These are phyloP conservation scores for Enteromius anoplus DNA, from an alignment of 2,797 vertebrate genomes.

Conservation along the genomic window DNA sequence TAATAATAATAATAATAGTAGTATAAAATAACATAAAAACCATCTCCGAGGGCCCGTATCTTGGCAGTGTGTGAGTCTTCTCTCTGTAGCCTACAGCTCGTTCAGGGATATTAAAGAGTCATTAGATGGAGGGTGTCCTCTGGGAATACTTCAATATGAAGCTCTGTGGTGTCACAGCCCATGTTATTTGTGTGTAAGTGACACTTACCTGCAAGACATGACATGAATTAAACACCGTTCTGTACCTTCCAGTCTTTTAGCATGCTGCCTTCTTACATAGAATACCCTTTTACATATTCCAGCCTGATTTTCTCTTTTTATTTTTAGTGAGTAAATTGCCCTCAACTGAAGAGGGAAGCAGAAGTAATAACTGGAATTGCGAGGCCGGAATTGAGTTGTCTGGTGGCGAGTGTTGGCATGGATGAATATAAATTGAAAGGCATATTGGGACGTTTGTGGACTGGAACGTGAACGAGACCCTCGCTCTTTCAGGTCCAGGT, in stretches of 20 bases:
- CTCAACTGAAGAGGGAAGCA: constrained; percentile 38
- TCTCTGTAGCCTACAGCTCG: constrained; percentile 62
- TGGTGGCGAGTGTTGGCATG: constrained; percentile 16
- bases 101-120: constrained; percentile 68
- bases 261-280: constrained; percentile 17
- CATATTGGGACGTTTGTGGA: constrained; percentile 8
- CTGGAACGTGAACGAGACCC: constrained; percentile 16
- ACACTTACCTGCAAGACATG: constrained; percentile 67
- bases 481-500: constrained; percentile 37
- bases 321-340: constrained; percentile 34
- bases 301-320: constrained; percentile 24
- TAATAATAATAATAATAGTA: too few species aligned
- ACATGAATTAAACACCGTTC: constrained; percentile 62
- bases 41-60: constrained; percentile 41
- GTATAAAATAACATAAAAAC: background rate
- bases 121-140: constrained; percentile 62
- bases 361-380: constrained; percentile 36
- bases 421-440: constrained; percentile 44
- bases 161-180: constrained; percentile 64
- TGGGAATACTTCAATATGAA: constrained; percentile 67
- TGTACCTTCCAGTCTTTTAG: constrained; percentile 46
- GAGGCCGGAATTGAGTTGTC: constrained; percentile 28
- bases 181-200: constrained; percentile 71
- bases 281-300: constrained; percentile 56
- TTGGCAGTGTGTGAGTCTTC: constrained; percentile 47